These are phyloP conservation scores for Tylochromis polylepis DNA, from an alignment of 2,113 vertebrate genomes.

Conservation along the genomic window DNA sequence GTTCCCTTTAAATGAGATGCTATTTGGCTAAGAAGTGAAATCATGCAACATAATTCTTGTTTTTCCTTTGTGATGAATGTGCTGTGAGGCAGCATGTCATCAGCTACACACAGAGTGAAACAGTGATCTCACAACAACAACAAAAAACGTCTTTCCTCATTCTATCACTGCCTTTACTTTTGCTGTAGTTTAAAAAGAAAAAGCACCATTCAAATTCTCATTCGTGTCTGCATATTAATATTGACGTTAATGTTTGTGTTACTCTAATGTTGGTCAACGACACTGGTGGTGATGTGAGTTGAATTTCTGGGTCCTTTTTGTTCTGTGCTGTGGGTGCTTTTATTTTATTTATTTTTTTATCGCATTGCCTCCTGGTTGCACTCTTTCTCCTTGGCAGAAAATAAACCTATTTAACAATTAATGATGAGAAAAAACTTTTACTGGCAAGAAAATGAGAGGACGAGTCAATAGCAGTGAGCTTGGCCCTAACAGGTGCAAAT, in stretches of 20 bases:
- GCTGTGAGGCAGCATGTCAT: rapidly evolving
- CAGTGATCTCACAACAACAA: background rate
- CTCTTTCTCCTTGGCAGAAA: background rate
- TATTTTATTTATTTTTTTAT: background rate
- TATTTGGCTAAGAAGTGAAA: background rate
- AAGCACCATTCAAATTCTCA: rapidly evolving
- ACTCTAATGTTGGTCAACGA: background rate
- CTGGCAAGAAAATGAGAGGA: background rate
- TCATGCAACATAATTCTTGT: rapidly evolving
- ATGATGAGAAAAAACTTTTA: background rate
- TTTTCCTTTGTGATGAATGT: background rate
- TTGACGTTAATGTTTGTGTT: background rate
- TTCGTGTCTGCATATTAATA: background rate
- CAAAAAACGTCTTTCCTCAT: background rate
- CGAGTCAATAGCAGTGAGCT: background rate
- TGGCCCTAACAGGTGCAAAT: rapidly evolving
- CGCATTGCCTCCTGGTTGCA: background rate
- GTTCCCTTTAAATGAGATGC: background rate
- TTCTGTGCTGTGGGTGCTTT: background rate
- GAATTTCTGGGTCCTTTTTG: background rate
- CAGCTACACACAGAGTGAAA: background rate
- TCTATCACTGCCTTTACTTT: background rate
- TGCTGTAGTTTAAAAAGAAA: too few species aligned
- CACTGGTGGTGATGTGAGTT: background rate
- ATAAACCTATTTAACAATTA: background rate